A percentile compares a stretch with the other conserved stretches of the same genome.
Conservation (phyloP, 1,140 invertebrate species). For the Ptiloglossa arizonensis region DNA sequence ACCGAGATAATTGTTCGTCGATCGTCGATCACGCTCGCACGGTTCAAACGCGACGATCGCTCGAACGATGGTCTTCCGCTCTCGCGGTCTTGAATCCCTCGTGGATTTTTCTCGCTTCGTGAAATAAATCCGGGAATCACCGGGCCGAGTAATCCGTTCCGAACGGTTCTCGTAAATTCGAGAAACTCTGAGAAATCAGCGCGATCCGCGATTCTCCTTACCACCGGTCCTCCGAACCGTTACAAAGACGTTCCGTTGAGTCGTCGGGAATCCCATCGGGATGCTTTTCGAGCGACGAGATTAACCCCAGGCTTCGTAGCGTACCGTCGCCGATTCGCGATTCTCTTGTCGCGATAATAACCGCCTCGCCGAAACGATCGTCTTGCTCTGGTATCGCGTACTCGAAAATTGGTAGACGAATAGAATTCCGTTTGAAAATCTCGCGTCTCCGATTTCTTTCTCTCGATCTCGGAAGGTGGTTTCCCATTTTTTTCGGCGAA, state of each 20-base stretch:
- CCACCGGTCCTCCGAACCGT: background rate
- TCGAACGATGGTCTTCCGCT: conserved; percentile 17
- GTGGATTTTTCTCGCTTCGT: too few relatives aligned
- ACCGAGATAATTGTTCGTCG: conserved; percentile 23
- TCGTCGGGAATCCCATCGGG: conserved; percentile 9
- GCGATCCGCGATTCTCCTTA: background rate
- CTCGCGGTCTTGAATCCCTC: background rate
- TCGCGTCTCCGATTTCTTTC: too few relatives aligned
- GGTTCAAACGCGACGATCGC: conserved; percentile 23
- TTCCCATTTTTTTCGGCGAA: too few relatives aligned
- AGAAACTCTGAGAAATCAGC: background rate
- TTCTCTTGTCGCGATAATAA: too few relatives aligned
- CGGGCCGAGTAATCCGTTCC: too few relatives aligned
- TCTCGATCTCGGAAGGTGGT: too few relatives aligned
- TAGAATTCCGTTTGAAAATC: too few relatives aligned
- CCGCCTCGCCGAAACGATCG: too few relatives aligned
- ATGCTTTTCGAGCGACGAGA: background rate
- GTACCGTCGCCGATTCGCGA: too few relatives aligned
- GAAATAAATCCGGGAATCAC: background rate
- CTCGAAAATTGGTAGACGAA: too few relatives aligned
- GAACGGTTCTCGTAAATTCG: background rate
- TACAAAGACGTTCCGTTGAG: conserved; percentile 8
- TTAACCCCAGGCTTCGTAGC: too few relatives aligned
- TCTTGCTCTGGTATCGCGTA: too few relatives aligned
- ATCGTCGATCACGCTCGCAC: conserved; percentile 42